phyloP scores from a whole-genome alignment of 2,113 vertebrate genomes.

The Ptilonorhynchus violaceus region DNA sequence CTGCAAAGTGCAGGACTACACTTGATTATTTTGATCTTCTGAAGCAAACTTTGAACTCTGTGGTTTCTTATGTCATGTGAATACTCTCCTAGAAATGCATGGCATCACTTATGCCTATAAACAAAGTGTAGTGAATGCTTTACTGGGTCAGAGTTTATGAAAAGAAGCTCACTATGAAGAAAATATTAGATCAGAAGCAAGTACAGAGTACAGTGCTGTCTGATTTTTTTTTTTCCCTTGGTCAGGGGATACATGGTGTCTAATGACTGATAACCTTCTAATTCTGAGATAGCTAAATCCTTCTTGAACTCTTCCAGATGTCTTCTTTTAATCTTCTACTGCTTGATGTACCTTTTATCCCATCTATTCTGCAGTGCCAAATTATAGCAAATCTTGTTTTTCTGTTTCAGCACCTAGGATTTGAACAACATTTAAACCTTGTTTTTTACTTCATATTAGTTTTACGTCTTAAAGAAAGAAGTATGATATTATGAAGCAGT shows the following conservation, averaged over 20 bases:
- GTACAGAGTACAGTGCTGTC: not conserved
- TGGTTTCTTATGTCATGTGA: not conserved
- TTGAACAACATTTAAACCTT: not conserved
- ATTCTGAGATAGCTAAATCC: not conserved
- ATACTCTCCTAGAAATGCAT: not conserved
- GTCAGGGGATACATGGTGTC: not conserved
- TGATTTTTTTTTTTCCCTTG: not conserved
- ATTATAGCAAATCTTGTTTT: not conserved
- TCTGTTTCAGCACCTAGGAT: not conserved
- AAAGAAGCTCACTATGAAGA: not conserved
- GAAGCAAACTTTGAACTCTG: not conserved
- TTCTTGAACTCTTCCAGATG: not conserved
- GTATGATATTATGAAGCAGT: not conserved
- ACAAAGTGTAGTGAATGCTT: not conserved
- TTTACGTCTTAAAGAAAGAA: not conserved
- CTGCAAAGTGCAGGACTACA: too few relatives aligned
- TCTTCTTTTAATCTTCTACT: not conserved
- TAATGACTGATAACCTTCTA: not conserved
- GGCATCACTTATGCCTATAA: not conserved
- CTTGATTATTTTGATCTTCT: not conserved
- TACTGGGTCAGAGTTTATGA: not conserved
- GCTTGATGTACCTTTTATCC: not conserved
- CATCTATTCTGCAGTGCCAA: not conserved
- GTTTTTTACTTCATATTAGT: not conserved
- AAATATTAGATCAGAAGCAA: not conserved